Base-by-base conservation (phyloP, 2,888 invertebrate species). In the Falcaria lacertinaria region DNA sequence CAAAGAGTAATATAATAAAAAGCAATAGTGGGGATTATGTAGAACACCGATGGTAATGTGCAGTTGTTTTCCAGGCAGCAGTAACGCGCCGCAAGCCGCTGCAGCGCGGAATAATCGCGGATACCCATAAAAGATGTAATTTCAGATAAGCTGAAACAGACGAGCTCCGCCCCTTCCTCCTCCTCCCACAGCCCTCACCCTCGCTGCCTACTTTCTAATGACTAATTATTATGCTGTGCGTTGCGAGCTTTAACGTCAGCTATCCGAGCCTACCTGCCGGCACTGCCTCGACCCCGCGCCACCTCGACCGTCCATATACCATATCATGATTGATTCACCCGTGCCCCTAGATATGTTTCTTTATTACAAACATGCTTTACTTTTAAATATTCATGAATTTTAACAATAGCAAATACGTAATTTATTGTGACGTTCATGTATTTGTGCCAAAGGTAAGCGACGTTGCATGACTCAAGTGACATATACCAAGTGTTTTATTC, bases 101-200 rank as follows among this genome's bases (percentile, higher is more conserved):
- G 87, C 87, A 86, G 84, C 86, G 85, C 86, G 83, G 88, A 87
- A 89, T 88, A 87, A 89, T 89, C 89, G 87, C 88, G 81, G 87
- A 85, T 89, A 84, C 85, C 87, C 89, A 88, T 89, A 89, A 89
- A 88, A 89, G 89, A 89, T 89, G 89, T 89, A 89, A 89, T 89
- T 89, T 89, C 87, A 89, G 89, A 89, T 89, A 88, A 88, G 85
- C 88, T 87, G 87, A 88, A 89, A 89, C 85, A 87, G 88, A 87
- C 88, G 87, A 84, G 84, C 86, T 61, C 82, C 83, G 80, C 86
- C 85, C 69, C 65, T 60, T 48, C 67, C 74, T 60, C 70, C 69
- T 59, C 59, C 66, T 65, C 68, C 72, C 66, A 55, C 57, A 60
- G 56, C 60, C 58, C 56, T 61, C 70, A 63, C 76, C 77, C 74